Evolutionary conservation across 2,113 vertebrate genomes (phyloP), one percentile per base, ranked within the genome.

Genomic region (Bathybates hornii): DNA sequence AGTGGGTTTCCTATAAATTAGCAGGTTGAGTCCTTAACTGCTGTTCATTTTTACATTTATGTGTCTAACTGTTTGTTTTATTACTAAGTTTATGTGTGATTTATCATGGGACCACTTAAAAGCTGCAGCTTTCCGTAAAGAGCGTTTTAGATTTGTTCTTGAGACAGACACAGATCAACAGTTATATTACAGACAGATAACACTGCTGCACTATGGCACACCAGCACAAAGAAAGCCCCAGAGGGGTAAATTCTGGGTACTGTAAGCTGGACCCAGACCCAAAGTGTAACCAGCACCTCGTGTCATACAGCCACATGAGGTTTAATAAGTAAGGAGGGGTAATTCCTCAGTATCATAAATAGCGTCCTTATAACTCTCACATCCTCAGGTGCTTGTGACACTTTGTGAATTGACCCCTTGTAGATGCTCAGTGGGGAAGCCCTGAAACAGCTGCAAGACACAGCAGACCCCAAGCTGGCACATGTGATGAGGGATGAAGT

Each of bases 401-500:
- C 95, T 96, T 95, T 94, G 91, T 90, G 94, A 96, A 95, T 96
- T 89, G 84, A 94, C 93, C 94, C 92, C 91, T 89, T 29, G 54
- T n/a, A 63, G 87, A 91, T 78, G 89, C 57, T 86, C 84, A 11
- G 83, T 38, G 41, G 68, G 71, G 63, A 78, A 71, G 89, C 84
- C 84, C 84, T 52, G 24, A 92, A 87, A 85, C 81, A 85, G 92
- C 88, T 76, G 91, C 61, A 4, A 84, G 82, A 85, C 91, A 91
- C 76, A 24, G 76, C 52, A 87, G 91, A 96, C 96, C 94, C 96
- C 89, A 95, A 96, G 97, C 96, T 87, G 95, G 96, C 96, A 94
- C 96, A 94, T 92, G 95, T 96, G 89, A 95, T 96, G 94, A 87
- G 93, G 87, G 86, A 96, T 95, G 96, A 96, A 91, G 95, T 94